These are phyloP conservation scores for Embidobia sp. DNA, from an alignment of 2,888 invertebrate species.

Conservation along the genomic window DNA sequence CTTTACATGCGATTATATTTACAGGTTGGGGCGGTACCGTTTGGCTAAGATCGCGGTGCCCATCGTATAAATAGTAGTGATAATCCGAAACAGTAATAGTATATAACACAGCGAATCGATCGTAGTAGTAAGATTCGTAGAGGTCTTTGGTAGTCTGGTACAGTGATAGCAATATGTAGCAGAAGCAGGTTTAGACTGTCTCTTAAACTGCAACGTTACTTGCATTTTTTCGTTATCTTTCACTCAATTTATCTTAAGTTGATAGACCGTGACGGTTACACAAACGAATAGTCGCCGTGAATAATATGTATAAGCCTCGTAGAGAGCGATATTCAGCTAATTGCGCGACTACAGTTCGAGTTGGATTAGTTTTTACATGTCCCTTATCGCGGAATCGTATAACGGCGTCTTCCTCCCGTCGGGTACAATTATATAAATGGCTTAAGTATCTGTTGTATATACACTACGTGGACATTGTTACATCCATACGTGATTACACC, in stretches of 20 bases:
- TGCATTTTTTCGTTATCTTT: constrained; percentile 1
- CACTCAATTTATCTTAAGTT: constrained; percentile 3
- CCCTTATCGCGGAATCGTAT: constrained; percentile 67
- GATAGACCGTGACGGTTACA: constrained; percentile 62
- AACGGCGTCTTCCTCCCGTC: constrained; percentile 56
- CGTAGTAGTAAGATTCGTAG: constrained; percentile 44
- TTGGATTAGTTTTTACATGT: constrained; percentile 71
- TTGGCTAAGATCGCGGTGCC: constrained; percentile 26
- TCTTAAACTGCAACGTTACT: constrained; percentile 32
- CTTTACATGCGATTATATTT: constrained; percentile 50
- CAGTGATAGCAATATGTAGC: constrained; percentile 58
- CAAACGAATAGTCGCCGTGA: constrained; percentile 36
- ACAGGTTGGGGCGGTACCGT: constrained; percentile 31
- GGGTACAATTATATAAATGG: constrained; percentile 67
- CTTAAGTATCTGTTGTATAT: constrained; percentile 66
- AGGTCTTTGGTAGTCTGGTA: constrained; percentile 45
- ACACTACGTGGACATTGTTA: constrained; percentile 61
- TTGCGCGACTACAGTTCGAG: constrained; percentile 31
- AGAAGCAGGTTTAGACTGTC: constrained; percentile 42
- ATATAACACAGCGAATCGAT: constrained; percentile 55
- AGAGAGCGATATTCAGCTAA: constrained; percentile 75
- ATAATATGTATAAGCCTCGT: constrained; percentile 69
- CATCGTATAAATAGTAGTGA: constrained; percentile 50
- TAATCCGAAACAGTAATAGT: constrained; percentile 53
- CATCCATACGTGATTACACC: constrained; percentile 34